A percentile compares a stretch with the other conserved stretches of the same genome.
Conservation (phyloP, 2,113 vertebrate genomes). For the Aegypius monachus region DNA sequence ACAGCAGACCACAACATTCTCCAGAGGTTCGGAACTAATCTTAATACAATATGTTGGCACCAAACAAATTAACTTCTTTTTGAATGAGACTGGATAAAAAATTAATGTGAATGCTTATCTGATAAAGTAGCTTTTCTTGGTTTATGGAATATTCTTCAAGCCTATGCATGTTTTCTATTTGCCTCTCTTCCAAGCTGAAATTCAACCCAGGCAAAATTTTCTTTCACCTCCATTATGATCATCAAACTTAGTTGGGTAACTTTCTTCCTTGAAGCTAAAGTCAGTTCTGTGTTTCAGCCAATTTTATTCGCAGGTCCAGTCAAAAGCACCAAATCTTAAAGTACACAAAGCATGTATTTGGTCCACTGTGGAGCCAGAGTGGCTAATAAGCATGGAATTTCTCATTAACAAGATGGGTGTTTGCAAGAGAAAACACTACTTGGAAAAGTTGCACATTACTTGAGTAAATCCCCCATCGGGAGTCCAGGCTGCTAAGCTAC, state of each 20-base stretch:
- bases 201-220: background rate
- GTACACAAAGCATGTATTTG: background rate
- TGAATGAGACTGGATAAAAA: background rate
- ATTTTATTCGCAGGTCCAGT: background rate
- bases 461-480: background rate
- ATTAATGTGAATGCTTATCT: background rate
- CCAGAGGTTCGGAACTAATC: background rate
- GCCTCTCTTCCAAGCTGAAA: background rate
- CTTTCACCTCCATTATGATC: background rate
- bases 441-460: background rate
- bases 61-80: background rate
- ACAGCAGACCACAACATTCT: background rate
- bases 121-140: background rate
- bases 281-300: background rate
- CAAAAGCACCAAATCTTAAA: background rate
- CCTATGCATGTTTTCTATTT: background rate
- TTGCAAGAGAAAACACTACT: background rate
- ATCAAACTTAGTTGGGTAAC: background rate
- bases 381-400: background rate
- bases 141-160: background rate
- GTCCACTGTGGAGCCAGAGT: background rate
- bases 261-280: background rate
- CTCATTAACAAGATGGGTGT: background rate
- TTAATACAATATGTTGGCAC: background rate
- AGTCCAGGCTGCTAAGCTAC: constrained; percentile 15